A percentile compares a stretch with the other conserved stretches of the same genome.
phyloP scores from a whole-genome alignment of 2,888 invertebrate genomes.

The Andrena bicolor region DNA sequence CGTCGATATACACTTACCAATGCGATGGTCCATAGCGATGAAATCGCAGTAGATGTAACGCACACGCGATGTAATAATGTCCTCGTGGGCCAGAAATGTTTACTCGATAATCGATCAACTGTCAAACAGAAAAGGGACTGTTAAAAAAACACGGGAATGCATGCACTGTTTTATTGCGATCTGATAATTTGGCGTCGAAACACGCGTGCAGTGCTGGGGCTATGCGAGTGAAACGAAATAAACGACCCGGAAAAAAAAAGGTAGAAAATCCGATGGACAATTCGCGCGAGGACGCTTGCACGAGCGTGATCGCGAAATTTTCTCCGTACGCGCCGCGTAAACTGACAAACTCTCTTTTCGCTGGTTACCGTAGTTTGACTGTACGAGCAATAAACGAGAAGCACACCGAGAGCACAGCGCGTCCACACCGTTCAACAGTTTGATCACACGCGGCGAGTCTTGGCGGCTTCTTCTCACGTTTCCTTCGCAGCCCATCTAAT shows the following conservation, averaged over 20 bases:
- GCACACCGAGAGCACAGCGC: constrained; percentile 26
- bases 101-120: constrained; percentile 69
- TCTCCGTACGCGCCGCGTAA: constrained; percentile 4
- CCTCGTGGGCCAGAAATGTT: constrained; percentile 57
- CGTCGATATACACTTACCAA: constrained; percentile 69
- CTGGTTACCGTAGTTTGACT: constrained; percentile 9
- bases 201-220: constrained; percentile 1
- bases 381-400: background rate
- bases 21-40: constrained; percentile 74
- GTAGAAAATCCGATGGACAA: constrained; percentile 6
- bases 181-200: background rate
- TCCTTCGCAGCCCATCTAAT: constrained; percentile 39
- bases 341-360: constrained; percentile 29
- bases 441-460: constrained; percentile 27
- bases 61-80: constrained; percentile 68
- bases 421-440: constrained; percentile 39
- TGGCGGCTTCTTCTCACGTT: constrained; percentile 46
- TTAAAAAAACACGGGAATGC: background rate
- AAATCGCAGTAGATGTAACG: constrained; percentile 65
- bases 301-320: constrained; percentile 22
- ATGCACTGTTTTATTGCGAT: background rate
- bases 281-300: constrained; percentile 22
- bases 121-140: constrained; percentile 65
- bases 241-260: background rate
- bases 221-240: background rate